phyloP scores from a whole-genome alignment of 2,888 invertebrate species.

The Caenorhabditis wallacei region DNA sequence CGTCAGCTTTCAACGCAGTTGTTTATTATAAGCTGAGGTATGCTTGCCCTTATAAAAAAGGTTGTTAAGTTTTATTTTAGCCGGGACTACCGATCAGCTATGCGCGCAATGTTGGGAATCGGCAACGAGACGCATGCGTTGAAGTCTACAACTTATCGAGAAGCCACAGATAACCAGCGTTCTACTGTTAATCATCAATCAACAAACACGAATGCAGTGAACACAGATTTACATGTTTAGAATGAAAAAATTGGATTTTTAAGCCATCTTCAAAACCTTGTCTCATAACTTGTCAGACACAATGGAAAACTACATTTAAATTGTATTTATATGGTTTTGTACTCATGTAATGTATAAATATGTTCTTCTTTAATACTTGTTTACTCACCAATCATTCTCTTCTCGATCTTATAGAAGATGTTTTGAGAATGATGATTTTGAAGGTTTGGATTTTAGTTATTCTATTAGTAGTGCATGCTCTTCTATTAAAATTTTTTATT shows the following conservation, averaged over 20 bases:
- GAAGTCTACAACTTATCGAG: conserved; percentile 37
- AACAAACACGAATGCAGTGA: neutral
- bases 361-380: conserved; percentile 22
- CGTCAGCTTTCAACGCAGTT: conserved; percentile 48
- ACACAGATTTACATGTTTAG: conserved; percentile 19
- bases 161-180: conserved; percentile 22
- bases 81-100: conserved; percentile 51
- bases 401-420: conserved; percentile 14
- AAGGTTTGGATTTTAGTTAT: too few relatives aligned
- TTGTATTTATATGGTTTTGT: conserved; percentile 5
- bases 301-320: conserved; percentile 13
- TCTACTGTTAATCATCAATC: neutral
- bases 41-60: neutral
- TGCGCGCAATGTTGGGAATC: conserved; percentile 44
- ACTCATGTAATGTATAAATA: neutral
- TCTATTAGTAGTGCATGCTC: too few relatives aligned
- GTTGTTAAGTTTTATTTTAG: conserved; percentile 19
- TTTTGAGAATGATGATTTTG: too few relatives aligned
- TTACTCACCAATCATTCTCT: conserved; percentile 32
- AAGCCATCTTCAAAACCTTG: neutral
- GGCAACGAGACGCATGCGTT: conserved; percentile 25
- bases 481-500: too few relatives aligned
- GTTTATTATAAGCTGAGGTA: conserved; percentile 59
- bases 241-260: neutral
- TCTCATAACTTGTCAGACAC: conserved; percentile 14